Evolutionary conservation across 2,888 invertebrate species (phyloP), one percentile per base, ranked within the genome.

Genomic region (Drosophila eohydei): DNA sequence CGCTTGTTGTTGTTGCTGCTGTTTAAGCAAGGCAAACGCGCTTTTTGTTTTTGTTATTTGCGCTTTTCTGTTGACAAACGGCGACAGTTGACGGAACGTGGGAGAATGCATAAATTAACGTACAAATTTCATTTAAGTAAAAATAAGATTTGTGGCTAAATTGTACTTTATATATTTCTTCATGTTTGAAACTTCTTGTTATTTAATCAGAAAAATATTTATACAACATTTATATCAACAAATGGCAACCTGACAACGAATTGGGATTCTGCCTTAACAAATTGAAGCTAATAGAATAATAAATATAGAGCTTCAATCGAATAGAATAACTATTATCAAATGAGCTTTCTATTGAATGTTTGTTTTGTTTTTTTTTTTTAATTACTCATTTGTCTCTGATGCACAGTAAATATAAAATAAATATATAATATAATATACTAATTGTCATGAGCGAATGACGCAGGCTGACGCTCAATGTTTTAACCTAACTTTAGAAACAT

Each of bases 41-140:
- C 48, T 80, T 78, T 74, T 38, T 60, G 32, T 56, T 21, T 3
- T 56, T 46, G 44, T 69, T 69, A 46, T 44, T 63, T 83, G 72
- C 64, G 74, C 66, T 75, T 80, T 87, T 80, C 54, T 71, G 63
- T 59, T 38, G 59, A 41, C 52, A 58, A 38, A 66, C 68, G 64
- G 71, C 71, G 59, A 38, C 56, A 55, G 48, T 68, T 71, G 64
- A 76, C 73, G 72, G 69, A 79, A 76, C 76, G 79, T 81, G 76
- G 78, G 79, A 78, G 73, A 75, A 50, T 80, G 44, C 61, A 71
- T 62, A 68, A 70, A 74, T 78, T 64, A 63, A 61, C 38, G 58
- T 12, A 64, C 36, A 14, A 38, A 32, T 30, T 51, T 26, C 8
- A 40, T 51, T 40, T 16, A 52, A 52, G 26, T 51, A 44, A 8